These are phyloP conservation scores for Philhelius pedissequus DNA, from an alignment of 2,888 invertebrate genomes.

Conservation along the genomic window DNA sequence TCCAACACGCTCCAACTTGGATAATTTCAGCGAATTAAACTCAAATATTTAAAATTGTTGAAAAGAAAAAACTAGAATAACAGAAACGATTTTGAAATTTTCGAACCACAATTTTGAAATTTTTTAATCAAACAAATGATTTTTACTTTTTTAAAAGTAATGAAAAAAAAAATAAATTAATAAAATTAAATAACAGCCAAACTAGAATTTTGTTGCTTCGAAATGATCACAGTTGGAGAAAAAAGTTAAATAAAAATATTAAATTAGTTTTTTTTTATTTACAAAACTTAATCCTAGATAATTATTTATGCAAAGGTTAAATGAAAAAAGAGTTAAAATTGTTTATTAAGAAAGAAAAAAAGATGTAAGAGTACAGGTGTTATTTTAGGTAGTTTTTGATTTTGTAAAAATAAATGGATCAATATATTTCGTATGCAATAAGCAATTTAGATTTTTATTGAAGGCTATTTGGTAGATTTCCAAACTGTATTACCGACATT, in stretches of 20 bases:
- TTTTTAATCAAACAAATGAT: slow-evolving; percentile 64
- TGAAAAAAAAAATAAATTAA: slow-evolving; percentile 68
- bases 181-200: slow-evolving; percentile 72
- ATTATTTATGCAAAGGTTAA: slow-evolving; percentile 16
- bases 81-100: slow-evolving; percentile 47
- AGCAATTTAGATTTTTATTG: background rate
- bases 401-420: too few relatives aligned
- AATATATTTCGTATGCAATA: background rate
- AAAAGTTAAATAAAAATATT: slow-evolving; percentile 65
- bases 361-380: too few relatives aligned
- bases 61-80: background rate
- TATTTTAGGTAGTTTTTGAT: too few relatives aligned
- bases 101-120: slow-evolving; percentile 74
- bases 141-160: slow-evolving; percentile 72
- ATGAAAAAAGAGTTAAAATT: background rate
- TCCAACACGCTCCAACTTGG: slow-evolving; percentile 33
- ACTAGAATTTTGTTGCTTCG: slow-evolving; percentile 73
- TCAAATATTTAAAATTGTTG: slow-evolving; percentile 55
- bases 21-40: slow-evolving; percentile 49
- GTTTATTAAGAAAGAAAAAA: background rate
- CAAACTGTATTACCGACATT: too few relatives aligned
- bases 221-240: slow-evolving; percentile 77
- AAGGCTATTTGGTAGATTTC: background rate
- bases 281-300: slow-evolving; percentile 61
- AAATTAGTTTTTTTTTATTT: slow-evolving; percentile 53